phyloP scores from a whole-genome alignment of 2,888 invertebrate species.

The Hyposoter didymator region DNA sequence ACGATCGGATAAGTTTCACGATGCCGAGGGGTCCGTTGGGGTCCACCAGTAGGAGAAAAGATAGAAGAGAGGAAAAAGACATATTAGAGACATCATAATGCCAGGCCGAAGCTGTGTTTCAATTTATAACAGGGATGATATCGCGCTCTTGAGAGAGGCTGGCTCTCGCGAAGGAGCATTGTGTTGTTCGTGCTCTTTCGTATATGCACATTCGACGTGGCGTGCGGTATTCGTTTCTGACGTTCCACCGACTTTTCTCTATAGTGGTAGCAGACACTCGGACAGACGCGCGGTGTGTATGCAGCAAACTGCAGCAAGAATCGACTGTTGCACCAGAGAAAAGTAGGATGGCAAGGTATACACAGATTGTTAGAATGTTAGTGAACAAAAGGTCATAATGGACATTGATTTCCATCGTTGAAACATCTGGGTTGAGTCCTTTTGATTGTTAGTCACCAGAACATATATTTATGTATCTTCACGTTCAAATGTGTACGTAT shows the following conservation, averaged over 20 bases:
- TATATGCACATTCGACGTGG: conserved; percentile 36
- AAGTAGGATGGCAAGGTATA: conserved; percentile 29
- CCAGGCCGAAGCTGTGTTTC: conserved; percentile 83
- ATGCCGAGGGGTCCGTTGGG: conserved; percentile 39
- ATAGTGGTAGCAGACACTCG: conserved; percentile 65
- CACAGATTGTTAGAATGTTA: conserved; percentile 33
- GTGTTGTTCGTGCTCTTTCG: conserved; percentile 75
- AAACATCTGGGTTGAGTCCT: not conserved
- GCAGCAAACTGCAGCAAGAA: conserved; percentile 62
- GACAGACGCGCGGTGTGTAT: conserved; percentile 48
- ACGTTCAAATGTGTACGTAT: conserved; percentile 31
- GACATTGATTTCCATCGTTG: not conserved
- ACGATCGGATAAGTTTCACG: conserved; percentile 67
- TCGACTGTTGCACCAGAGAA: conserved; percentile 55
- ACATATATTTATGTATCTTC: not conserved
- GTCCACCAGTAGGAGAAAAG: conserved; percentile 55
- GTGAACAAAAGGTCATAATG: conserved; percentile 7
- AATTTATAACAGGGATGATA: conserved; percentile 84
- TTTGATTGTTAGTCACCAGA: not conserved
- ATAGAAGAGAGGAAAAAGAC: conserved; percentile 80
- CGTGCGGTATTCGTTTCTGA: conserved; percentile 67
- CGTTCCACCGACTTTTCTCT: conserved; percentile 64
- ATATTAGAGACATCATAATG: conserved; percentile 84
- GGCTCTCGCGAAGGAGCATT: conserved; percentile 82
- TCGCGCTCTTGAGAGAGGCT: conserved; percentile 83